Evolutionary conservation across 1,140 invertebrate species (phyloP).

Genomic region (Dolichoris vasculosae): DNA sequence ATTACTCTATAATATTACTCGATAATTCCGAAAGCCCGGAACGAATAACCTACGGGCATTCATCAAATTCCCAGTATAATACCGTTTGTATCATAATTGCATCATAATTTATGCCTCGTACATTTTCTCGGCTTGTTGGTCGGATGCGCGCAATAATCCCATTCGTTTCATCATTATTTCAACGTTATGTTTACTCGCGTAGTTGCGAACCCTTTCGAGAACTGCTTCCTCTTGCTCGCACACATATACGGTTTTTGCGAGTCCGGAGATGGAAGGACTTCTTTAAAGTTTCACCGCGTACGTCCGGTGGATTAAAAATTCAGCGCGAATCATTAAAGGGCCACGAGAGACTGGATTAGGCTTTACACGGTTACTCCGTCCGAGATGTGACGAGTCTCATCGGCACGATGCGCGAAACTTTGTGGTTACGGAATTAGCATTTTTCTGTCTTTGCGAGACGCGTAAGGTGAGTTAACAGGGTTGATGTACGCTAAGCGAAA

Average conservation of each 20-base stretch:
- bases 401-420: neutral
- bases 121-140: too few species aligned
- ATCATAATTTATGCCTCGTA: too few species aligned
- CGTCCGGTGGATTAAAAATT: neutral
- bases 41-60: too few species aligned
- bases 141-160: too few species aligned
- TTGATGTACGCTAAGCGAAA: constrained; percentile 31
- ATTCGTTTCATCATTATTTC: too few species aligned
- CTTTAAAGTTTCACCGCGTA: neutral
- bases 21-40: too few species aligned
- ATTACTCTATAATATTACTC: too few species aligned
- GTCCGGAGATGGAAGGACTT: neutral
- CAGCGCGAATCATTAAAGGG: constrained; percentile 19
- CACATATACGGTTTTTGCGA: neutral
- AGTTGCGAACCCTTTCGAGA: too few species aligned
- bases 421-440: constrained; percentile 32
- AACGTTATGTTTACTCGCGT: too few species aligned
- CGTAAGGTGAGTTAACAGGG: neutral
- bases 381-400: neutral
- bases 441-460: neutral
- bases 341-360: neutral
- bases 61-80: neutral
- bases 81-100: too few species aligned
- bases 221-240: too few species aligned
- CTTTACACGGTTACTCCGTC: neutral